These are phyloP conservation scores for Stenichneumon culpator DNA, from an alignment of 2,888 invertebrate genomes.

Conservation along the genomic window DNA sequence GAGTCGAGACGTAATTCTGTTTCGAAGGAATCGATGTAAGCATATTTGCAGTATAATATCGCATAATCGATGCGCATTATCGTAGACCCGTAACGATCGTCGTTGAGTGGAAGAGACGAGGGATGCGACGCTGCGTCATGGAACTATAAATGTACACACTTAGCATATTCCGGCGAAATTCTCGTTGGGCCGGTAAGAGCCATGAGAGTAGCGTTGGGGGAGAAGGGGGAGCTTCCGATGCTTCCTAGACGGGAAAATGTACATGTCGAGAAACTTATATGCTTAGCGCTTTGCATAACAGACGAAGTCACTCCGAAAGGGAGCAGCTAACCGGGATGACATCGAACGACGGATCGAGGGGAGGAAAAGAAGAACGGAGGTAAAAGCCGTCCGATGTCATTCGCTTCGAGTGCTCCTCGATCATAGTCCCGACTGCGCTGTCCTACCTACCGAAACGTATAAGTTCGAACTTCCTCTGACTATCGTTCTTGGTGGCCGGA, in stretches of 20 bases:
- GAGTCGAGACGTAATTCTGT: too few relatives aligned
- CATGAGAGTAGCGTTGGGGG: background rate
- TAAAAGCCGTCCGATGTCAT: slow-evolving; percentile 69
- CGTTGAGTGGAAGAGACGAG: background rate
- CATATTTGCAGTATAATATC: background rate
- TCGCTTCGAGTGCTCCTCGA: slow-evolving; percentile 65
- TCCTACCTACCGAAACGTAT: slow-evolving; percentile 33
- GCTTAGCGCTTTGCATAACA: slow-evolving; percentile 68
- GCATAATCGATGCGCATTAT: slow-evolving; percentile 8
- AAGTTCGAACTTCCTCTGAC: slow-evolving; percentile 39
- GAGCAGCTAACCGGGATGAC: slow-evolving; percentile 62
- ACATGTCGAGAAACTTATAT: slow-evolving; percentile 56
- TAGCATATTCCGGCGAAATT: slow-evolving; percentile 1
- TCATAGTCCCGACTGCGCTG: slow-evolving; percentile 55
- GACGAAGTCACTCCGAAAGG: slow-evolving; percentile 65
- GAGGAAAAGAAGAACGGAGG: slow-evolving; percentile 52
- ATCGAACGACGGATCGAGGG: slow-evolving; percentile 58
- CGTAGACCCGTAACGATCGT: background rate
- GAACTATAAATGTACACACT: background rate
- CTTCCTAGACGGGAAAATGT: slow-evolving; percentile 42
- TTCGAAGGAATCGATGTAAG: background rate
- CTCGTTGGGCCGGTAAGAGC: background rate
- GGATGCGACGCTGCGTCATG: background rate
- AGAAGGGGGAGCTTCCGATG: slow-evolving; percentile 13
- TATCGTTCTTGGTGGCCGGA: slow-evolving; percentile 7